A percentile compares a stretch with the other conserved stretches of the same genome.
Evolutionary conservation across 2,888 invertebrate genomes (phyloP).

Genomic region (Latrodectus elegans): DNA sequence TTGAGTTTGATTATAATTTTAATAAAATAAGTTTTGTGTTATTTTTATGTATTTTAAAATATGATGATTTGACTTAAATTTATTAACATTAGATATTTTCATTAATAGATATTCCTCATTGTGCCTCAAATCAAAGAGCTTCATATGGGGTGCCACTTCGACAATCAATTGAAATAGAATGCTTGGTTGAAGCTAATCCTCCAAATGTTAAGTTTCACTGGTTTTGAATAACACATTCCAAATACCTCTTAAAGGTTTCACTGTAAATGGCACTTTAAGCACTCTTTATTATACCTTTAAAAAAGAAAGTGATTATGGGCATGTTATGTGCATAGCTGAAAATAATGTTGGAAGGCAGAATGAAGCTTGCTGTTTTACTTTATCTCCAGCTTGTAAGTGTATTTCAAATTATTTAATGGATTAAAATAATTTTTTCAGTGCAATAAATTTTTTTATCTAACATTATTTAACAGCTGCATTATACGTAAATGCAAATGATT

Average conservation of each 20-base stretch:
- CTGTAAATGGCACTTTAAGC: conserved; percentile 84
- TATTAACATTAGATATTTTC: no score
- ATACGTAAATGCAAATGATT: no score
- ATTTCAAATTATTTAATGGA: background rate
- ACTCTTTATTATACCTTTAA: conserved; percentile 90
- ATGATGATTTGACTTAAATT: no score
- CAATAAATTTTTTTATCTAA: no score
- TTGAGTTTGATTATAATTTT: no score
- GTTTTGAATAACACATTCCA: conserved; percentile 68
- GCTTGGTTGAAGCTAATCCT: conserved; percentile 93
- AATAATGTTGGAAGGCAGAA: conserved; percentile 89
- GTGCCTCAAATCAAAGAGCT: conserved; percentile 70
- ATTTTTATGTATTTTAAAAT: no score
- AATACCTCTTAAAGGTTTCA: conserved; percentile 72
- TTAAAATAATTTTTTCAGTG: no score
- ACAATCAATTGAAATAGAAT: conserved; percentile 89
- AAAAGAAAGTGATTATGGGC: conserved; percentile 92
- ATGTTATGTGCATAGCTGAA: conserved; percentile 86
- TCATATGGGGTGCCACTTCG: conserved; percentile 89
- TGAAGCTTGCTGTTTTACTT: conserved; percentile 91
- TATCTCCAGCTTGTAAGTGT: conserved; percentile 80
- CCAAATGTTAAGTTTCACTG: conserved; percentile 76
- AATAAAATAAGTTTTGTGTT: no score
- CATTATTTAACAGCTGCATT: no score
- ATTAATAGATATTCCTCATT: conserved; percentile 71